Evolutionary conservation across 2,888 invertebrate genomes (phyloP).

Genomic region (Helicoverpa assulta): DNA sequence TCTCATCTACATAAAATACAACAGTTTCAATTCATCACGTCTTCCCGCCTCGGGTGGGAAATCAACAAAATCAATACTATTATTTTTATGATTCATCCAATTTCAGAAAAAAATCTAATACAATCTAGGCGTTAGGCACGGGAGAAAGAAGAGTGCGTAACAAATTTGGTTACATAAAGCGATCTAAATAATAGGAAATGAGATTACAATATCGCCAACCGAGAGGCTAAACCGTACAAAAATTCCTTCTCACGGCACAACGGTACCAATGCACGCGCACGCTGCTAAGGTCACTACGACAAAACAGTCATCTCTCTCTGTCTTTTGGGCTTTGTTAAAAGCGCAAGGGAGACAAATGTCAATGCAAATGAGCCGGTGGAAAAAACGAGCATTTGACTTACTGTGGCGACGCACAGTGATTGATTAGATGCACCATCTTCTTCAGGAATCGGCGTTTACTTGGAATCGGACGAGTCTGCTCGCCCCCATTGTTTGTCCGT

Average conservation of each 20-base stretch:
- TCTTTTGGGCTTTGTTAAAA: conserved; percentile 28
- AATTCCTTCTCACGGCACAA: conserved; percentile 87
- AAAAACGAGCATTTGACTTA: conserved; percentile 81
- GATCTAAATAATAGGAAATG: conserved; percentile 63
- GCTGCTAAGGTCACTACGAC: conserved; percentile 77
- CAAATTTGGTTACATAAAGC: conserved; percentile 55
- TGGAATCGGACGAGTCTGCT: conserved; percentile 72
- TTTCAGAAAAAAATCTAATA: background rate
- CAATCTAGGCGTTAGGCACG: conserved; percentile 14
- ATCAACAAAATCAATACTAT: conserved; percentile 7
- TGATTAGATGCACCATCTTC: conserved; percentile 87
- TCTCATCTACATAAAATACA: conserved; percentile 10
- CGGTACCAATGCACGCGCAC: conserved; percentile 85
- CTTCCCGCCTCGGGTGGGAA: background rate
- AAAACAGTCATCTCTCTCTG: conserved; percentile 69
- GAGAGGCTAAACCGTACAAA: conserved; percentile 76
- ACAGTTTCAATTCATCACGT: background rate
- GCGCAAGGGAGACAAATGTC: conserved; percentile 68
- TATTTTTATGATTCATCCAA: conserved; percentile 7
- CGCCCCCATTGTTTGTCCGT: conserved; percentile 76
- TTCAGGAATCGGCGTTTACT: conserved; percentile 74
- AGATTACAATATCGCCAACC: conserved; percentile 76
- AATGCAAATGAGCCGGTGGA: conserved; percentile 82
- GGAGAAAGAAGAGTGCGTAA: conserved; percentile 32
- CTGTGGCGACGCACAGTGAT: conserved; percentile 80